Conservation (phyloP, 2,888 invertebrate species). For the Ischnus inquisitorius region DNA sequence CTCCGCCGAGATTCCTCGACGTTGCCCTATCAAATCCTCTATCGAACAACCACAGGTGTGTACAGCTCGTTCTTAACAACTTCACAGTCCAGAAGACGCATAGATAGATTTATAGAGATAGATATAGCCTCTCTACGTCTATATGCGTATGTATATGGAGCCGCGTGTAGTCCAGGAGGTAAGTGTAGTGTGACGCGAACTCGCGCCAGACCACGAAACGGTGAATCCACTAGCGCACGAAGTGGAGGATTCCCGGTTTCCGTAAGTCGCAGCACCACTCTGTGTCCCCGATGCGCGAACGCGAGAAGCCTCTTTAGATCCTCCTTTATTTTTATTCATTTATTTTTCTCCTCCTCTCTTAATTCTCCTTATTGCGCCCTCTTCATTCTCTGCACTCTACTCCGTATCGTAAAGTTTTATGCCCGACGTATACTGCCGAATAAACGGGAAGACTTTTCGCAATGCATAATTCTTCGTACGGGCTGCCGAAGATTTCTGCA, state of each 20-base stretch:
- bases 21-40: constrained; percentile 54
- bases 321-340: not conserved
- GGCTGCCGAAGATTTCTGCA: not conserved
- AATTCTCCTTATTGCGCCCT: not conserved
- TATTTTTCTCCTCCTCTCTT: constrained; percentile 1
- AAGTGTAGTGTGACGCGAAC: constrained; percentile 40
- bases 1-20: constrained; percentile 38
- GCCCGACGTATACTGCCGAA: constrained; percentile 42
- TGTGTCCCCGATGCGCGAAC: constrained; percentile 55
- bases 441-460: not conserved
- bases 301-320: constrained; percentile 1
- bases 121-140: constrained; percentile 4
- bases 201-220: constrained; percentile 59
- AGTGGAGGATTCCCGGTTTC: constrained; percentile 60
- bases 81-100: constrained; percentile 26
- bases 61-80: constrained; percentile 20
- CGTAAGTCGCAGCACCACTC: constrained; percentile 27
- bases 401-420: constrained; percentile 39
- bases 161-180: constrained; percentile 32
- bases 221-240: constrained; percentile 57
- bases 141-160: constrained; percentile 11
- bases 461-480: constrained; percentile 12
- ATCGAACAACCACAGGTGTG: constrained; percentile 34
- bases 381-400: constrained; percentile 16
- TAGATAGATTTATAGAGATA: constrained; percentile 12